A percentile compares a stretch with the other conserved stretches of the same genome.
Conservation (phyloP, 92 coral and sea anemone species). For the Epizoanthus rinbou region DNA sequence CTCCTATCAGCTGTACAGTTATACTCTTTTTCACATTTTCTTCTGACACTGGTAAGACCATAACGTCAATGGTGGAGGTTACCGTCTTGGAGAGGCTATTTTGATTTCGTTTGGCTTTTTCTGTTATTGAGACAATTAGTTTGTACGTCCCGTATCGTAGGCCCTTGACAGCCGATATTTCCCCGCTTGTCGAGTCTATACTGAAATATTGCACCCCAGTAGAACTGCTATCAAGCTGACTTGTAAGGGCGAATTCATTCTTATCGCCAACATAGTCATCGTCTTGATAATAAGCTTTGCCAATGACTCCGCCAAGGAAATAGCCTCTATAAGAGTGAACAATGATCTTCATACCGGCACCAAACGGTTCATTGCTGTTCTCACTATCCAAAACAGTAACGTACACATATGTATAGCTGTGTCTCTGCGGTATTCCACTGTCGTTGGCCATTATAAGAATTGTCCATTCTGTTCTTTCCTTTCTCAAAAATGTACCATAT, state of each 20-base stretch:
- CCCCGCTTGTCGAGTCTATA: slow-evolving; percentile 69
- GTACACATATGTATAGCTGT: slow-evolving; percentile 62
- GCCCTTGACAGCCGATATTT: slow-evolving; percentile 60
- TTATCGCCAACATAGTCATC: slow-evolving; percentile 78
- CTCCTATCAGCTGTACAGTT: slow-evolving; percentile 73
- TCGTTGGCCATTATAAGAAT: slow-evolving; percentile 74
- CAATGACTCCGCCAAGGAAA: slow-evolving; percentile 85
- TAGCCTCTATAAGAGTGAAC: slow-evolving; percentile 75
- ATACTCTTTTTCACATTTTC: slow-evolving; percentile 69
- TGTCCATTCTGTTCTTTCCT: slow-evolving; percentile 61
- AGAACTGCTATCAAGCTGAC: slow-evolving; percentile 38
- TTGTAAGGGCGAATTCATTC: slow-evolving; percentile 55
- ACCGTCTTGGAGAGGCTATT: slow-evolving; percentile 60
- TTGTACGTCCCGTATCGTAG: slow-evolving; percentile 62
- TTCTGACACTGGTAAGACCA: slow-evolving; percentile 63
- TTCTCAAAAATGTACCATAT: slow-evolving; percentile 62
- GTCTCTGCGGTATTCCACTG: slow-evolving; percentile 64
- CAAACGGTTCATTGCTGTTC: slow-evolving; percentile 63
- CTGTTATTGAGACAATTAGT: slow-evolving; percentile 63
- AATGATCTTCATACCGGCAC: slow-evolving; percentile 70
- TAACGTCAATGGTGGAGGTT: slow-evolving; percentile 57
- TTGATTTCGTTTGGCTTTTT: slow-evolving; percentile 49
- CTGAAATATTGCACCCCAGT: slow-evolving; percentile 66
- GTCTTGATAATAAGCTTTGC: slow-evolving; percentile 75
- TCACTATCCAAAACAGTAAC: slow-evolving; percentile 69